Percentiles rank a stretch among this genome's conserved stretches.
Evolutionary conservation across 2,113 vertebrate species (phyloP).

Genomic region (Hirundichthys speculiger): DNA sequence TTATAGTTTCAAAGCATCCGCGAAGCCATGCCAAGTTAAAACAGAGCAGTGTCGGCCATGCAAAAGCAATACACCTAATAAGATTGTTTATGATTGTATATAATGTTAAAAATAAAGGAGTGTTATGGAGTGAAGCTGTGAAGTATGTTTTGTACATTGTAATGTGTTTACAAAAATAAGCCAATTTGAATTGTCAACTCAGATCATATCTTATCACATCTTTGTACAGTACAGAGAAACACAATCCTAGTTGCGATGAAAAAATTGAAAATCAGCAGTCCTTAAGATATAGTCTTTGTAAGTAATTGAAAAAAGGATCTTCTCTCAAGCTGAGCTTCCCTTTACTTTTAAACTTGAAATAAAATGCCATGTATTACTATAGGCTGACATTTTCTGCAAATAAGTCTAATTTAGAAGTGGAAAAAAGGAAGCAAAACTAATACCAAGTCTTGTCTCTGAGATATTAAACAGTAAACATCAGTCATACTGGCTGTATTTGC

Average conservation of each 20-base stretch:
- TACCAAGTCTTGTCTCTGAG: constrained; percentile 41
- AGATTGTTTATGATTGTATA: constrained; percentile 21
- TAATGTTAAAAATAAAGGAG: constrained; percentile 26
- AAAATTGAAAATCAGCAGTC: background rate
- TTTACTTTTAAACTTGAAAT: no score
- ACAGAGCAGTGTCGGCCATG: constrained; percentile 26
- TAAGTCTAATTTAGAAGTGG: background rate
- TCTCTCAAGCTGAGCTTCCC: no score
- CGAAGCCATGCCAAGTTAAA: constrained; percentile 56
- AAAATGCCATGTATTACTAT: background rate
- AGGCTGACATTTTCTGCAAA: background rate
- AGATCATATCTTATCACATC: background rate
- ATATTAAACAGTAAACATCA: constrained; percentile 65
- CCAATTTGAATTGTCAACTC: background rate
- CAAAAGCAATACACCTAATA: constrained; percentile 36
- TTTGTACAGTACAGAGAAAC: background rate
- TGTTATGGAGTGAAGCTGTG: background rate
- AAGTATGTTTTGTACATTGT: background rate
- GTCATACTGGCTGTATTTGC: constrained; percentile 47
- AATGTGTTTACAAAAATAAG: background rate
- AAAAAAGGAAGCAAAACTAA: constrained; percentile 10
- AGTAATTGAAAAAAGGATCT: background rate
- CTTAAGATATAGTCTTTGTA: background rate
- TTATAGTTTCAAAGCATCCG: constrained; percentile 51
- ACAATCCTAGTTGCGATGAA: background rate